A percentile compares a stretch with the other conserved stretches of the same genome.
These are phyloP conservation scores for Trichonephila clavata DNA, from an alignment of 1,140 invertebrate species.

Conservation along the genomic window DNA sequence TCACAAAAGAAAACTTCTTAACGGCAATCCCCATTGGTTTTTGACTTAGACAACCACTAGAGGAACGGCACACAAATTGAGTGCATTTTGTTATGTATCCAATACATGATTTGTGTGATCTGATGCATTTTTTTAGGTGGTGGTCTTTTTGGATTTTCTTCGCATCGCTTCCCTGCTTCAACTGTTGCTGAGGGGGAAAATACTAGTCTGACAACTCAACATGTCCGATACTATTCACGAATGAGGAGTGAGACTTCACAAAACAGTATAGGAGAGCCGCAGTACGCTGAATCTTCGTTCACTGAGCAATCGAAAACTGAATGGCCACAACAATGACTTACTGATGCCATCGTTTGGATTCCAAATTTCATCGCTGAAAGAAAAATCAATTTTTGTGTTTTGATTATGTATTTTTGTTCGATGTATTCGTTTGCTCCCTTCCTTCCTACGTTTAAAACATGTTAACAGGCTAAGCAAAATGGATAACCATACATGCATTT, in stretches of 20 bases:
- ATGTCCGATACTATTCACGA: slow-evolving; percentile 79
- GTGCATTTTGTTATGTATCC: too few species aligned
- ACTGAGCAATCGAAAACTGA: slow-evolving; percentile 45
- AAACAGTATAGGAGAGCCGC: slow-evolving; percentile 59
- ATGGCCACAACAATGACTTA: not conserved
- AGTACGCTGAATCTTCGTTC: slow-evolving; percentile 59
- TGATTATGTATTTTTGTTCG: not conserved
- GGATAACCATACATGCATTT: not conserved
- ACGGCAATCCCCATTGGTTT: too few species aligned
- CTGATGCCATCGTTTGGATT: not conserved
- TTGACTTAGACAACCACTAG: too few species aligned
- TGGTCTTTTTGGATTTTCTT: slow-evolving; percentile 59
- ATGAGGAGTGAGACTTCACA: slow-evolving; percentile 78
- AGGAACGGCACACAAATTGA: too few species aligned
- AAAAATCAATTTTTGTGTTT: not conserved
- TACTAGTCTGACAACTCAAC: slow-evolving; percentile 79
- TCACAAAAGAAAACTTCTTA: too few species aligned
- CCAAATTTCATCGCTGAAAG: not conserved
- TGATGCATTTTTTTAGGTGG: not conserved
- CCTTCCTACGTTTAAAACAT: not conserved
- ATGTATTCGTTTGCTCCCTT: not conserved
- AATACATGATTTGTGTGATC: too few species aligned
- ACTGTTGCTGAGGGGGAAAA: slow-evolving; percentile 77
- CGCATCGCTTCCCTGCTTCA: slow-evolving; percentile 40
- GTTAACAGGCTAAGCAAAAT: not conserved